Evolutionary conservation across 1,140 invertebrate genomes (phyloP), one percentile per base, ranked within the genome.

Genomic region (Tetranychus cinnabarinus): DNA sequence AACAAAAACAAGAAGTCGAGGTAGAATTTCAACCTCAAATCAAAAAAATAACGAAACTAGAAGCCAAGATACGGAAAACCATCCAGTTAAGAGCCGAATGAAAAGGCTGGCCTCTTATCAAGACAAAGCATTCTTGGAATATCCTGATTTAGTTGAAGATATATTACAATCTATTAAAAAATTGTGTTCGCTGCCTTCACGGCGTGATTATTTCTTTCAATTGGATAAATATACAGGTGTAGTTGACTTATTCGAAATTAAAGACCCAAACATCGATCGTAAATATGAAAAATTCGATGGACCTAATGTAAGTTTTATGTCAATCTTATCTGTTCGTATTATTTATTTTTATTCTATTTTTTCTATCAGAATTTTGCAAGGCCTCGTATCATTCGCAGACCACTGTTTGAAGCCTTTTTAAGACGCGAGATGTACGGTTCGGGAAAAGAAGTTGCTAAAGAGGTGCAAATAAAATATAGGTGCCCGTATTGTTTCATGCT

Each of bases 121-220:
- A 52, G 23, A n/a, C 31, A 31, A 31, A 6, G 12, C 35, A 45
- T 12, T 23, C 45, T 23, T 42, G 1, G 33, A 45, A 15, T 12
- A 42, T 23, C 13, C 42, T 6, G 42, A 46, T 45, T 10, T 46
- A 5, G 45, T 42, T n/a, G 10, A 60, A 2, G 63, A 64, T 58
- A 84, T 80, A 70, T 80, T 80, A 68, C 76, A 80, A 56, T 80
- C 82, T 58, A 77, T 89, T 58, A 69, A 86, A 54, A 76, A 80
- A 66, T 72, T 90, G 64, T 87, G 82, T 73, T 85, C 86, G 34
- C 83, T 85, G 15, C 79, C 83, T 13, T 80, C 77, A 46, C 81
- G 82, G 63, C 78, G 80, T 65, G 88, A 90, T 70, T 91, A 85
- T 71, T 78, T 78, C 56, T 90, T 87, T 72, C 84, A 84, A 68